Evolutionary conservation across 2,888 invertebrate genomes (phyloP).

Genomic region (Axea sp.): DNA sequence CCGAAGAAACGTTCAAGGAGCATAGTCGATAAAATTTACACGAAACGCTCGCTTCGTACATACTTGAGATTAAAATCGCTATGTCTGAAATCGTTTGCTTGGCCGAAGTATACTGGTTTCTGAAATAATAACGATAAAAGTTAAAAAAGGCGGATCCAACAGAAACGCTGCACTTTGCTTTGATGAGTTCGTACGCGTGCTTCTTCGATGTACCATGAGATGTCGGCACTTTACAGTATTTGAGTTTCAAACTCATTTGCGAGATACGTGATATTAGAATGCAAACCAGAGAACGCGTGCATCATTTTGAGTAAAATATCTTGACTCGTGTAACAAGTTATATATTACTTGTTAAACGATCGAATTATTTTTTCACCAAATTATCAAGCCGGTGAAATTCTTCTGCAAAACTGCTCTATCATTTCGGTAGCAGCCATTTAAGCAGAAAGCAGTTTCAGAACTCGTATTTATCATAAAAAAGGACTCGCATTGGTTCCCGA

Average conservation of each 20-base stretch:
- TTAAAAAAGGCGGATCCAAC: constrained; percentile 27
- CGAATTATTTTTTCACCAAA: constrained; percentile 4
- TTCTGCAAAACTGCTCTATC: too few species aligned
- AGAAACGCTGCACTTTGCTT: constrained; percentile 47
- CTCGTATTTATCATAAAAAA: constrained; percentile 26
- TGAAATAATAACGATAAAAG: constrained; percentile 57
- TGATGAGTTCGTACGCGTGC: constrained; percentile 49
- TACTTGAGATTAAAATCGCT: constrained; percentile 54
- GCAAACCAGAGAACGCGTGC: constrained; percentile 2
- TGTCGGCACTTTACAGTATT: constrained; percentile 47
- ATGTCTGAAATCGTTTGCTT: constrained; percentile 48
- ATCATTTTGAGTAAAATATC: constrained; percentile 21
- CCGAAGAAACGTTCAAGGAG: constrained; percentile 46
- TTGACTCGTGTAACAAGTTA: constrained; percentile 1
- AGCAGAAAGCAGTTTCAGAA: constrained; percentile 6
- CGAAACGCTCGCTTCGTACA: constrained; percentile 52
- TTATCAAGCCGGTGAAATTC: too few species aligned
- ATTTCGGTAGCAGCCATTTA: constrained; percentile 9
- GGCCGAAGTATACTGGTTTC: constrained; percentile 36
- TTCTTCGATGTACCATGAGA: constrained; percentile 49
- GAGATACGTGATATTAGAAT: constrained; percentile 23
- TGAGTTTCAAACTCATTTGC: constrained; percentile 48
- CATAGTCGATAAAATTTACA: constrained; percentile 58
- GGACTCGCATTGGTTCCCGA: constrained; percentile 15
- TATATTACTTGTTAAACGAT: constrained; percentile 12